Conservation (phyloP, 1,140 invertebrate species). For the Aphaenogaster rudis region DNA sequence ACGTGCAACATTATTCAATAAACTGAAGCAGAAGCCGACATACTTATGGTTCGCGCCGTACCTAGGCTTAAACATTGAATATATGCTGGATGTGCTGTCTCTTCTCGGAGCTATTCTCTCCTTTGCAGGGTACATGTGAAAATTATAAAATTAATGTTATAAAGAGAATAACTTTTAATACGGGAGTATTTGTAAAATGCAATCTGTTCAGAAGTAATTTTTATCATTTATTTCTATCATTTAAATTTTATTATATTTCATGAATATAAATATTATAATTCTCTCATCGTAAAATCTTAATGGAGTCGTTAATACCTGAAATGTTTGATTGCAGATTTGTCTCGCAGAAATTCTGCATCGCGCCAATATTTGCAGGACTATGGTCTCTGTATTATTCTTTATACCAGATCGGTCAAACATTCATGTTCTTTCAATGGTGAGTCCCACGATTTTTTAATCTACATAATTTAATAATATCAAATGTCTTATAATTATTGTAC, state of each 20-base stretch:
- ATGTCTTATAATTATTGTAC: not conserved
- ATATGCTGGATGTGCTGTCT: slow-evolving; percentile 91
- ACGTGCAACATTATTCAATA: slow-evolving; percentile 85
- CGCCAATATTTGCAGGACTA: slow-evolving; percentile 89
- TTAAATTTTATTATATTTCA: not conserved
- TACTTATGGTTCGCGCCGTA: slow-evolving; percentile 91
- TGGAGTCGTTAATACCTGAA: not conserved
- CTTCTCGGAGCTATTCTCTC: slow-evolving; percentile 90
- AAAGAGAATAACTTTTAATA: not conserved
- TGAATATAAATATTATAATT: not conserved
- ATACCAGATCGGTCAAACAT: slow-evolving; percentile 93
- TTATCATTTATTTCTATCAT: too few relatives aligned
- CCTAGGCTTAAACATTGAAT: slow-evolving; percentile 90
- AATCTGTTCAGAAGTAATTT: not conserved
- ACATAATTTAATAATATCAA: not conserved
- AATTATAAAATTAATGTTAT: slow-evolving; percentile 43
- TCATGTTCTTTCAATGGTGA: slow-evolving; percentile 93
- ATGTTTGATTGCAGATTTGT: slow-evolving; percentile 88
- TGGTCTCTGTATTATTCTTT: slow-evolving; percentile 93
- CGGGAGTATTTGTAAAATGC: not conserved
- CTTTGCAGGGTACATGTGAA: slow-evolving; percentile 88
- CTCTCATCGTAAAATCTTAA: not conserved
- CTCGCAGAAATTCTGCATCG: slow-evolving; percentile 89
- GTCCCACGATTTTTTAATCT: slow-evolving; percentile 63
- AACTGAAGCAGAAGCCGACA: slow-evolving; percentile 90